A percentile compares a stretch with the other conserved stretches of the same genome.
These are phyloP conservation scores for Caenorhabditis inopinata DNA, from an alignment of 1,140 invertebrate genomes.

Conservation along the genomic window DNA sequence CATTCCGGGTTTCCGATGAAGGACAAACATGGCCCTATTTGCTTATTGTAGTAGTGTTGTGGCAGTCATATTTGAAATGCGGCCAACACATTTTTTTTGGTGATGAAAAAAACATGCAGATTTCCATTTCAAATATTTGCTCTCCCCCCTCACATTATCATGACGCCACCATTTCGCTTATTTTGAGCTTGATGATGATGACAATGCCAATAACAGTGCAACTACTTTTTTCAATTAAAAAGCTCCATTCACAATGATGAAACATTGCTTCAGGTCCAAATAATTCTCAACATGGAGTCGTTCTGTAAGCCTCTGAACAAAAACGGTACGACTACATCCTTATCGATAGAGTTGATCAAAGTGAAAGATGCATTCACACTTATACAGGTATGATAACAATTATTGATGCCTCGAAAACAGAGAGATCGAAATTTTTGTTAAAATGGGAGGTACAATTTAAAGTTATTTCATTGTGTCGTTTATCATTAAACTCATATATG, in stretches of 20 bases:
- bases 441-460: too few relatives aligned
- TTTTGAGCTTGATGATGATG: background rate
- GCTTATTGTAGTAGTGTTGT: background rate
- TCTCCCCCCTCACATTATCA: background rate
- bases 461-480: too few relatives aligned
- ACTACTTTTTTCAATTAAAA: background rate
- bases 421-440: too few relatives aligned
- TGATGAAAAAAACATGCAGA: background rate
- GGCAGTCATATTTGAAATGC: constrained; percentile 4
- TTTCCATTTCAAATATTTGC: constrained; percentile 32
- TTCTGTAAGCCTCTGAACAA: background rate
- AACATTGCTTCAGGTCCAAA: constrained; percentile 14
- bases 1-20: background rate
- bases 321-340: background rate
- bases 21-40: background rate
- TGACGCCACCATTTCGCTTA: background rate
- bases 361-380: background rate
- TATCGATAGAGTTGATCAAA: background rate
- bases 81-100: constrained; percentile 22
- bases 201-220: background rate
- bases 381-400: background rate
- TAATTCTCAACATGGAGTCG: background rate
- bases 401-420: too few relatives aligned
- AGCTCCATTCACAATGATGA: too few relatives aligned
- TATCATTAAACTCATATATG: too few relatives aligned